These are phyloP conservation scores for Lepidochrysops patricia DNA, from an alignment of 2,888 invertebrate species.

Conservation along the genomic window DNA sequence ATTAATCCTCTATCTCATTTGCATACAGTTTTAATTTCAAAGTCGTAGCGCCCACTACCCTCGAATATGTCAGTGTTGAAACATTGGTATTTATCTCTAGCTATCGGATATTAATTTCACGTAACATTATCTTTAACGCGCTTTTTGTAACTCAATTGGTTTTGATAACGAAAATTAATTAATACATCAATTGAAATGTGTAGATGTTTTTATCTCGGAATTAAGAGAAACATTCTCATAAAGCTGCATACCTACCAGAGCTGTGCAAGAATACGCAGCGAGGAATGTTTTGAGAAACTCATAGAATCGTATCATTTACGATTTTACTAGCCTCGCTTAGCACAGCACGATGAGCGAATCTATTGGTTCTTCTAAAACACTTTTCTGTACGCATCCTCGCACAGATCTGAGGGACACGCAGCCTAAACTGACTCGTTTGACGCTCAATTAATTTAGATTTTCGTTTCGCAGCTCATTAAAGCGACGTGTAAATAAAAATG, in stretches of 20 bases:
- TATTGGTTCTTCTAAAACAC: too few species aligned
- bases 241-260: too few species aligned
- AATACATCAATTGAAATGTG: background rate
- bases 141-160: background rate
- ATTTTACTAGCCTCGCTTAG: too few species aligned
- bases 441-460: background rate
- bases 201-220: background rate
- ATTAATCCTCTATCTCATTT: slow-evolving; percentile 63
- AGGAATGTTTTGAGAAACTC: too few species aligned
- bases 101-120: background rate
- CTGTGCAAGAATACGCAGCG: too few species aligned
- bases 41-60: slow-evolving; percentile 65
- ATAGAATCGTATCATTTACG: too few species aligned
- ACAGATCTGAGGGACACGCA: too few species aligned
- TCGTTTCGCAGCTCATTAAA: background rate
- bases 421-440: background rate
- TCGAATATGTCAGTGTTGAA: slow-evolving; percentile 62
- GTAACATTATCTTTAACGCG: background rate
- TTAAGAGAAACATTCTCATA: background rate
- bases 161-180: background rate
- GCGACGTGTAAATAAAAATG: too few species aligned
- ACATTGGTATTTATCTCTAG: slow-evolving; percentile 32
- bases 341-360: too few species aligned
- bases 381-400: too few species aligned
- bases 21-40: slow-evolving; percentile 69